Conservation (phyloP, 2,113 vertebrate genomes). For the Clinocottus analis region DNA sequence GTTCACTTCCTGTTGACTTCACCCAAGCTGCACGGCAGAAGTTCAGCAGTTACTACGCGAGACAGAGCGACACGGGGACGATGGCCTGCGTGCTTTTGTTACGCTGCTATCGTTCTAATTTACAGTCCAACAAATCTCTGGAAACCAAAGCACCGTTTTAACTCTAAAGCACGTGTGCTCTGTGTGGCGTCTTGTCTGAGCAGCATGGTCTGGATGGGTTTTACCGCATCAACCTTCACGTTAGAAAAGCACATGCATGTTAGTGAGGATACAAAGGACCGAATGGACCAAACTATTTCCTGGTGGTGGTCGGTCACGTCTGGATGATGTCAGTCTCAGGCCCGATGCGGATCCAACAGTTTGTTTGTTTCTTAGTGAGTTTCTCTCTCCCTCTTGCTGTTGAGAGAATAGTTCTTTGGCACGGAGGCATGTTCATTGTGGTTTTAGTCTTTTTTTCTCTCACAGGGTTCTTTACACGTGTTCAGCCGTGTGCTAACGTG, state of each 20-base stretch:
- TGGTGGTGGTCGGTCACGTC: background rate
- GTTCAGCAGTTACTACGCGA: background rate
- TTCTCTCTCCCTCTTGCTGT: background rate
- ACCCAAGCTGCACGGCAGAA: background rate
- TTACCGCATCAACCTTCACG: background rate
- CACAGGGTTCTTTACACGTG: background rate
- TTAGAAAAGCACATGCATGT: background rate
- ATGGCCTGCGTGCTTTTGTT: background rate
- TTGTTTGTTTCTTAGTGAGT: background rate
- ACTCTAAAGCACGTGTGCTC: background rate
- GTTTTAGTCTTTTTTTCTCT: background rate
- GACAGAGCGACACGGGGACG: background rate
- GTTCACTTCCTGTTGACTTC: slow-evolving; percentile 5
- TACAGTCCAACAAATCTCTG: background rate
- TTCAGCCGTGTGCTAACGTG: background rate
- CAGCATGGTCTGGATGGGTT: background rate
- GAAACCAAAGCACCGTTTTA: background rate
- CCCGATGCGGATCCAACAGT: background rate
- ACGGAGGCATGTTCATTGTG: background rate
- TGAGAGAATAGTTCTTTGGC: background rate
- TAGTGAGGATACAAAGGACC: too few species aligned
- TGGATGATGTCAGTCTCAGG: background rate
- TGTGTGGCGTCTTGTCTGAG: background rate
- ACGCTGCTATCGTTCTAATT: background rate
- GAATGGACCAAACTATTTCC: background rate